Base-by-base conservation (phyloP, 1,140 invertebrate species). In the Cydia amplana region DNA sequence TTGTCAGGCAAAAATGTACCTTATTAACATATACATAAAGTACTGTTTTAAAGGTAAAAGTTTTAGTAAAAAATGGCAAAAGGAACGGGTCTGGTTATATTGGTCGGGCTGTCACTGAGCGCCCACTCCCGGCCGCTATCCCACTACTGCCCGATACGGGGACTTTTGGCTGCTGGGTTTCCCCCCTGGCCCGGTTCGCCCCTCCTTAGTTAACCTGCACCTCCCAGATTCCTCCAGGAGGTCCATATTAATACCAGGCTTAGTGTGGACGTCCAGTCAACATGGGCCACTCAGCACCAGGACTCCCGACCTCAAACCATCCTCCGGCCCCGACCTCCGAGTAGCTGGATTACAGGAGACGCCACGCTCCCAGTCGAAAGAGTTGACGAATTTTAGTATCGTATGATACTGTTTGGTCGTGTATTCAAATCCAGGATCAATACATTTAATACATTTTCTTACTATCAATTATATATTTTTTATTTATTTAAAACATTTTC, bases 61-160 rank as follows among this genome's bases (percentile, higher is more conserved):
- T 32, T 32, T 43, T 12, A 60, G 16, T 23, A 23, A 82, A 77
- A 67, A 74, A 76, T 28, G 10, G 83, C 80, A 94, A 95, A 97
- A 97, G 96, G 95, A 94, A 94, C 93, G 94, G 95, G 97, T 98
- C 95, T 96, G 94, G 94, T 95, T 97, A 85, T 98, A 94, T 98
- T 95, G 95, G 95, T 94, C 95, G 94, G 96, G 97, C 97, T 98
- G 95, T 92, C 93, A 94, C 94, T 94, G 93, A 94, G 94, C 94
- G 94, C 95, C 95, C 96, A 97, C 97, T 98, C 97, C 97, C 96
- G 95, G 97, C 95, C 96, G 97, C 97, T 95, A 97, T 98, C 97
- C 97, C 97, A 97, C 97, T 98, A 98, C 97, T 98, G 97, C 96
- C 94, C 96, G 94, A 96, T 97, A 97, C 97, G 97, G 97, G 95